Base-by-base conservation (phyloP, 2,797 vertebrate genomes). In the Silurus aristotelis region DNA sequence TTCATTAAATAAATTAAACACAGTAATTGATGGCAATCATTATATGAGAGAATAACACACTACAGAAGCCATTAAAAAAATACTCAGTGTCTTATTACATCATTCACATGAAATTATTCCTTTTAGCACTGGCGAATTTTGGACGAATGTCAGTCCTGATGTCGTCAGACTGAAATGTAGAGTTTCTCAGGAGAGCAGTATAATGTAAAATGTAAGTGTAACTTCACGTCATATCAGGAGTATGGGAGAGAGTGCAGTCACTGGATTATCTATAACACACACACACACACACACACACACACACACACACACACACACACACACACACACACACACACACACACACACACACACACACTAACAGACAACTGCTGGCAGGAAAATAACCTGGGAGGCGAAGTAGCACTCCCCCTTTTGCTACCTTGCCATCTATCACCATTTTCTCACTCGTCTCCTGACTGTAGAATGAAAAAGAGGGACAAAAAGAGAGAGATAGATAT, bases 221-320 rank as follows among this genome's bases (percentile, higher is more conserved):
- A 55, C 46, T 73, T 73, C 46, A 73, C 71, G 52, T 52, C 48
- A 73, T 73, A 73, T 73, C 71, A 73, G 46, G 5, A 73, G 48
- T 72, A 61, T 22, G 72, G 25, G 68, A 75, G 70, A 43, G 79
- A 66, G 56, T 63, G 84, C 17, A 70, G 55, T 15, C 31, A 60
- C 27, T 60, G 20, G 67, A 61, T 38, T 38, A 38, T 38, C 38
- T 38, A 38, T 19, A 25, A 56, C 43, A 58, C 63, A 63, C 77
- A 86, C 71, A 86, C 77, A 86, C 82, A 81, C 52, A 83, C 76
- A 84, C 72, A 38, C 71, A 82, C 83, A 85, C 80, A 85, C 52
- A 85, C 80, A 67, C 48, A 60, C 75, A 70, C 82, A 71, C 25
- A 84, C 71, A 75, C 84, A 43, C 27, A 56, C 43, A 58, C 63